Conservation (phyloP, 2,797 vertebrate species). For the Alca torda region DNA sequence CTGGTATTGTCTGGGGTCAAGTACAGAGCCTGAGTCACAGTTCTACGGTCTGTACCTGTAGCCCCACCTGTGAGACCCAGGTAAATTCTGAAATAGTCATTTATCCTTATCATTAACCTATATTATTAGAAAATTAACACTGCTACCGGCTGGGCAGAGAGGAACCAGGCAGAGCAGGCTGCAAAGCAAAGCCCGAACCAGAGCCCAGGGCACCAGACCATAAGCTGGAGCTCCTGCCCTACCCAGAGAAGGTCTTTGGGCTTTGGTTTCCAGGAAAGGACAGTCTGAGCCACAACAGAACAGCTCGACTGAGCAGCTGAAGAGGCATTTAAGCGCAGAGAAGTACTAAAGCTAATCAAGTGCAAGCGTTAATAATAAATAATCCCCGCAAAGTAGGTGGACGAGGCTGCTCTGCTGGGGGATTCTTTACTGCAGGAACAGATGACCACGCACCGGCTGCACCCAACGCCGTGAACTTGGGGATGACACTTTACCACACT, state of each 20-base stretch:
- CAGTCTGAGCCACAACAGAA: neutral
- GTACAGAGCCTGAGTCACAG: neutral
- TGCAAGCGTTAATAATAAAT: neutral
- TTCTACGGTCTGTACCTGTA: neutral
- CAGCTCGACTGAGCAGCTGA: neutral
- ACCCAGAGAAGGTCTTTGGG: neutral
- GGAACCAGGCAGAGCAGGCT: neutral
- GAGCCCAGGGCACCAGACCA: neutral
- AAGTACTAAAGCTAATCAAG: neutral
- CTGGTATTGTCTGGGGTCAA: neutral
- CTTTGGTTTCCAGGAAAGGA: neutral
- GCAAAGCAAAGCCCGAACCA: neutral
- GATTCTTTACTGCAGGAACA: neutral
- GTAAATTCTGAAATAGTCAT: neutral
- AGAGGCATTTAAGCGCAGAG: neutral
- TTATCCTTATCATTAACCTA: neutral
- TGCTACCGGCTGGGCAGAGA: neutral
- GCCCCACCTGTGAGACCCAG: neutral
- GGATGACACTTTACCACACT: neutral
- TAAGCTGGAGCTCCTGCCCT: neutral
- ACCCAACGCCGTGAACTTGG: neutral
- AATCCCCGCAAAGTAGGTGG: neutral
- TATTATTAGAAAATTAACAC: neutral
- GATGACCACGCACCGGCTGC: fast-evolving
- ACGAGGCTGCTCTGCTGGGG: neutral